A percentile compares a stretch with the other conserved stretches of the same genome.
Evolutionary conservation across 1,140 invertebrate genomes (phyloP).

Genomic region (Drosophila sulfurigaster): DNA sequence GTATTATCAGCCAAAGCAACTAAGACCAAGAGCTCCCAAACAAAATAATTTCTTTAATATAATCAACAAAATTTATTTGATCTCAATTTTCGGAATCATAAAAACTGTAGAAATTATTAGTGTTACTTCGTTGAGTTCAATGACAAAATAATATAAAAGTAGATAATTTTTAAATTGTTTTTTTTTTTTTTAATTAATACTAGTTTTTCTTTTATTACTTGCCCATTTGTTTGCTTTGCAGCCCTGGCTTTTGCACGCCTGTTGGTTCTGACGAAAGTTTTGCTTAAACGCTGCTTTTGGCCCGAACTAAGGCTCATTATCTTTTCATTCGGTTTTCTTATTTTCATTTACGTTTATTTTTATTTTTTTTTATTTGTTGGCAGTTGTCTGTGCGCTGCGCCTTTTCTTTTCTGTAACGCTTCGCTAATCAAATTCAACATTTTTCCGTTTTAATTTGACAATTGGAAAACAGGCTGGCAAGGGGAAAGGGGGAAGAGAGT

Average conservation of each 20-base stretch:
- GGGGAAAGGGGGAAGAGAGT: neutral
- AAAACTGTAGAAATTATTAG: too few species aligned
- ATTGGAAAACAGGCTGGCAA: conserved; percentile 68
- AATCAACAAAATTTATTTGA: too few species aligned
- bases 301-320: conserved; percentile 70
- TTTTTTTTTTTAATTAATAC: neutral
- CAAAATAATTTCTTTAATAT: too few species aligned
- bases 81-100: too few species aligned
- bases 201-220: neutral
- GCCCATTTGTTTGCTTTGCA: neutral
- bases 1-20: too few species aligned
- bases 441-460: conserved; percentile 83
- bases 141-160: too few species aligned
- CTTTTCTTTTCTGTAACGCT: conserved; percentile 77
- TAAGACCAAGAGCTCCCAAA: too few species aligned
- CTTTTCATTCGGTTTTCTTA: conserved; percentile 52
- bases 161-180: neutral
- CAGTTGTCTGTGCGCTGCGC: conserved; percentile 24
- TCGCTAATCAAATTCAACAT: conserved; percentile 82
- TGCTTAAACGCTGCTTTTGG: conserved; percentile 62
- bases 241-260: conserved; percentile 42
- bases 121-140: too few species aligned
- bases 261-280: conserved; percentile 68
- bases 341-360: neutral
- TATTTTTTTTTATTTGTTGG: neutral